Evolutionary conservation across 2,113 vertebrate species (phyloP).

Genomic region (Mustela lutreola): DNA sequence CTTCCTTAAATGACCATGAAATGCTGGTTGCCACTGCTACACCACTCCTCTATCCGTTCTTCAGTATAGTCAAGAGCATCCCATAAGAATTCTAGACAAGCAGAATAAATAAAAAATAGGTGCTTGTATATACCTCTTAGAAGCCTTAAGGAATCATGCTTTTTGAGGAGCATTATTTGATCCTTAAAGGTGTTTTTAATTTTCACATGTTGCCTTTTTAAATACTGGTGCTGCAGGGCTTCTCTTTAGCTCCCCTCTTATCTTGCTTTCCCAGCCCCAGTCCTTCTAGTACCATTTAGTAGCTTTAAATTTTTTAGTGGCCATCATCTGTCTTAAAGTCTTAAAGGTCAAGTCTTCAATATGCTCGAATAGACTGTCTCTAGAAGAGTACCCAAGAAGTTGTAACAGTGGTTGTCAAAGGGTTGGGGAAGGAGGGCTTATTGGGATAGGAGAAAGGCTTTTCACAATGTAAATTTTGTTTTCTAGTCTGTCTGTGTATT

Average conservation of each 20-base stretch:
- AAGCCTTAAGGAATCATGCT: not conserved
- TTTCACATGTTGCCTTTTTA: not conserved
- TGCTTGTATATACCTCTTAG: not conserved
- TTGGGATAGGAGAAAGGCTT: not conserved
- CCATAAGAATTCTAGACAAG: not conserved
- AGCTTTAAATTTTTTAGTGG: conserved; percentile 11
- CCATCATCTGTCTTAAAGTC: not conserved
- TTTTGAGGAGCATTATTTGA: not conserved
- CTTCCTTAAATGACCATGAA: not conserved
- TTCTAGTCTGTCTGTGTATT: not conserved
- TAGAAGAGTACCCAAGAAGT: not conserved
- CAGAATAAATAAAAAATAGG: not conserved
- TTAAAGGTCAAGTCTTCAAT: not conserved
- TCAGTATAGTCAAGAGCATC: not conserved
- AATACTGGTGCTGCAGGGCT: not conserved
- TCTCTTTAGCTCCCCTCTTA: conserved; percentile 26
- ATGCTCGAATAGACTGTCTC: not conserved
- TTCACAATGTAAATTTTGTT: not conserved
- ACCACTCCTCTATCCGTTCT: not conserved
- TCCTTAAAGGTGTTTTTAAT: conserved; percentile 41
- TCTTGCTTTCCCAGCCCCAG: not conserved
- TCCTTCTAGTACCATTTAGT: not conserved
- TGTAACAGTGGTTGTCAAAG: not conserved
- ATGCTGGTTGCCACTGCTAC: not conserved
- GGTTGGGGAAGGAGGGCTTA: not conserved